Percentiles rank a stretch among this genome's conserved stretches.
Evolutionary conservation across 1,140 invertebrate genomes (phyloP).

Genomic region (Ctenoplectra terminalis): DNA sequence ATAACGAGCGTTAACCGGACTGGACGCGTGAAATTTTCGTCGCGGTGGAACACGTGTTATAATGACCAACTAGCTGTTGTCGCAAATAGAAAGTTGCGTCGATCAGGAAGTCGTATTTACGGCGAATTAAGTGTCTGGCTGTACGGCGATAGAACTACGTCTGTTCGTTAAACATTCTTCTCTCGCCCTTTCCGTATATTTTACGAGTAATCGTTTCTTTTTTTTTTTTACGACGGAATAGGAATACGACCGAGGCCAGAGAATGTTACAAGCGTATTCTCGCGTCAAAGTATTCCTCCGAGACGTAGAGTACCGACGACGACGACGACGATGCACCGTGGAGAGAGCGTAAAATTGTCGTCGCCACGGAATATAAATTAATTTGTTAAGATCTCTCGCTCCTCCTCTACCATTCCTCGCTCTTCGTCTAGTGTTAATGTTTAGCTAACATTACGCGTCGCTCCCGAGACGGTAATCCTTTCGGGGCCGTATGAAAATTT

Average conservation of each 20-base stretch:
- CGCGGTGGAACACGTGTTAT: neutral
- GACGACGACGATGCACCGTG: slow-evolving; percentile 1
- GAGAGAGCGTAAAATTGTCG: slow-evolving; percentile 45
- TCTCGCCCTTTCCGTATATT: neutral
- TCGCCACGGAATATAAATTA: slow-evolving; percentile 64
- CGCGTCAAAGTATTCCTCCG: slow-evolving; percentile 42
- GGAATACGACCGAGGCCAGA: neutral
- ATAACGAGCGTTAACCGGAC: neutral
- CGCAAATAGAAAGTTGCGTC: neutral
- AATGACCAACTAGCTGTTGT: neutral
- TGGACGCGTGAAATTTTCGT: slow-evolving; percentile 49
- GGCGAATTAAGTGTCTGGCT: neutral
- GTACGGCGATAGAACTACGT: neutral
- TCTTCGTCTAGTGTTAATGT: slow-evolving; percentile 51
- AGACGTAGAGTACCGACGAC: neutral
- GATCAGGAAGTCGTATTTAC: neutral
- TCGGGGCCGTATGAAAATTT: slow-evolving; percentile 56
- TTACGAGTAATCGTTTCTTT: slow-evolving; percentile 1
- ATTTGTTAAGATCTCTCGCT: slow-evolving; percentile 63
- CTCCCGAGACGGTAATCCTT: slow-evolving; percentile 43
- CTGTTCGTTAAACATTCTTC: slow-evolving; percentile 13
- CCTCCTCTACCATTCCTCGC: neutral
- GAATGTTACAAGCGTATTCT: neutral
- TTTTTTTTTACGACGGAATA: slow-evolving; percentile 2
- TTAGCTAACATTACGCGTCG: slow-evolving; percentile 42